Evolutionary conservation across 2,797 vertebrate species (phyloP), one percentile per base, ranked within the genome.

Genomic region (Phylloscopus collybita): DNA sequence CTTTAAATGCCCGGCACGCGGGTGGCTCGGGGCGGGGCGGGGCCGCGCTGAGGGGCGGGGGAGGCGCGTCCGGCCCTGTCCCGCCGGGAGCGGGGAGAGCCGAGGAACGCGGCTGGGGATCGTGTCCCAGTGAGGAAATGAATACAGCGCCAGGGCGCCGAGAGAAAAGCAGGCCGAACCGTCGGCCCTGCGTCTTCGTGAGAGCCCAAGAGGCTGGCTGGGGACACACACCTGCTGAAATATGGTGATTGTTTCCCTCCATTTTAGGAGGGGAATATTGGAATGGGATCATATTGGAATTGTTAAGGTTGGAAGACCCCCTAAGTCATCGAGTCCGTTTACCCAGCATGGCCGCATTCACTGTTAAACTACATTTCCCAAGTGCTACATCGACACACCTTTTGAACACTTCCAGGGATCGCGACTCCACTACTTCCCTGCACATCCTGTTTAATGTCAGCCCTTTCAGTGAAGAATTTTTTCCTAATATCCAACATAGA

Each of bases 61-160:
- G 29, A 9, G 44, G 15, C 1, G 57, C 27, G 32, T 19, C 51
- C 50, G 2, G 10, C 4, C 19, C 7, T 3, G 56, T 5, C 20
- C 1, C 6, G 21, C 16, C 2, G 9, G 29, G 22, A 19, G 54
- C 11, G 5, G 16, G 11, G 20, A 11, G 21, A 11, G 17, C 3
- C 2, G 21, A 4, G 51, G 11, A 0, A 2, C 3, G 2, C 7
- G 8, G 5, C 1, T 1, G 11, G 11, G 1, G 3, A 2, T 0
- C 0, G 0, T 1, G 14, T 1, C 0, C 3, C 9, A 0, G 4
- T 1, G 36, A 4, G 47, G 54, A 0, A 1, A 1, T 1, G 0
- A 13, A 1, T 3, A 0, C 2, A 0, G 16, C 1, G 5, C 3
- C 6, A 3, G 16, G 32, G 10, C 10, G 12, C 13, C 3, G 11